These are phyloP conservation scores for Lysandra bellargus DNA, from an alignment of 2,888 invertebrate genomes.

Conservation along the genomic window DNA sequence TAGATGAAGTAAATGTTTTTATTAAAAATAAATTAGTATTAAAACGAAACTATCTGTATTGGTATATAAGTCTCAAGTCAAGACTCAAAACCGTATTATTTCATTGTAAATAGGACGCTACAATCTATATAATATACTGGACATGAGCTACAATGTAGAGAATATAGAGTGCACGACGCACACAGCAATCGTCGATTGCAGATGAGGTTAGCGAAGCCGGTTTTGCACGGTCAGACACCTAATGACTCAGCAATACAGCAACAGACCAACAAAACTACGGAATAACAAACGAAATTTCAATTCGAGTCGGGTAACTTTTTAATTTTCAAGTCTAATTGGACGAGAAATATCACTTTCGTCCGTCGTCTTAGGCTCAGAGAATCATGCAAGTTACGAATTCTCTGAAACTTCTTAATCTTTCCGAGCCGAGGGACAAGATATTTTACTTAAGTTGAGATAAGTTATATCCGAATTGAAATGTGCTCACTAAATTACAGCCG, in stretches of 20 bases:
- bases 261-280: background rate
- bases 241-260: constrained; percentile 22
- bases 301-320: constrained; percentile 9
- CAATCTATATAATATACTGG: no score
- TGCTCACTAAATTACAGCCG: constrained; percentile 42
- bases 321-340: constrained; percentile 33
- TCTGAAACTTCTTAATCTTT: constrained; percentile 60
- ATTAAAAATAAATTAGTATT: background rate
- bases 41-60: background rate
- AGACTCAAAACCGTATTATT: no score
- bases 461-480: constrained; percentile 46
- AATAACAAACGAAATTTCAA: background rate
- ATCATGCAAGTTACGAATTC: constrained; percentile 63
- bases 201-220: constrained; percentile 20
- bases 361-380: constrained; percentile 53
- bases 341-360: constrained; percentile 37
- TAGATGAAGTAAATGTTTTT: background rate
- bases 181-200: constrained; percentile 1
- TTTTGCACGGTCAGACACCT: constrained; percentile 23
- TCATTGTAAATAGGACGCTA: no score
- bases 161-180: constrained; percentile 1
- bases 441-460: constrained; percentile 52
- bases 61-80: no score
- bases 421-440: constrained; percentile 57
- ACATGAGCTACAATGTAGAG: background rate